Evolutionary conservation across 1,140 invertebrate genomes (phyloP), one percentile per base, ranked within the genome.

Genomic region (Lordiphosa collinella): DNA sequence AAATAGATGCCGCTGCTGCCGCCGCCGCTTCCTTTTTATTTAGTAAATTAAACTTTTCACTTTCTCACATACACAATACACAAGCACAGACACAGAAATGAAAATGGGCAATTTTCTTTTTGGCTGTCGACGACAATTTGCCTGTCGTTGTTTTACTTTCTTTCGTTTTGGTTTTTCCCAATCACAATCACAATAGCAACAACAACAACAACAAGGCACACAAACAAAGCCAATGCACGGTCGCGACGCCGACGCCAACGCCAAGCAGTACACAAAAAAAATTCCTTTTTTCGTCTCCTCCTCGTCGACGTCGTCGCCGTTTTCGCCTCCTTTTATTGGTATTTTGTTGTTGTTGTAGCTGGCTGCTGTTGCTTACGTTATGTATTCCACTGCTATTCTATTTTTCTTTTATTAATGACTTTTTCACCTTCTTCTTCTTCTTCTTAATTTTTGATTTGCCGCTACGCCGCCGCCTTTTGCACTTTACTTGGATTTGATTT

Each of bases 11-110:
- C 13, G 43, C 29, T 64, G 48, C 43, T 49, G 38, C 22, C 62
- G 60, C 78, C 13, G 43, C 29, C 59, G 48, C 43, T 49, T 38
- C 22, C 62, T n/a, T 63, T 64, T 84, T 78, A 56, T 84, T 84
- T 82, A 78, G 72, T 82, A 82, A 82, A 82, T 82, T 82, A 84
- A 82, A 73, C 78, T 84, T 82, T 82, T 82, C 78, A 82, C 78
- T 82, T 82, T 82, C 36, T 31, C 37, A 18, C 41, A 34, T 29
- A 37, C 46, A 43, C 48, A 34, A 41, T 46, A 41, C 47, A 51
- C 32, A 32, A 16, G 35, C 13, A 47, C 29, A 54, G 25, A 48
- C 48, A 65, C 56, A 65, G 48, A 62, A 61, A 36, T 37, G 43
- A 65, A 65, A 65, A 65, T 63, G 43, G 43, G 43, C 38, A 58